Evolutionary conservation across 2,797 vertebrate genomes (phyloP).

Genomic region (Phrynocephalus vlangalii): DNA sequence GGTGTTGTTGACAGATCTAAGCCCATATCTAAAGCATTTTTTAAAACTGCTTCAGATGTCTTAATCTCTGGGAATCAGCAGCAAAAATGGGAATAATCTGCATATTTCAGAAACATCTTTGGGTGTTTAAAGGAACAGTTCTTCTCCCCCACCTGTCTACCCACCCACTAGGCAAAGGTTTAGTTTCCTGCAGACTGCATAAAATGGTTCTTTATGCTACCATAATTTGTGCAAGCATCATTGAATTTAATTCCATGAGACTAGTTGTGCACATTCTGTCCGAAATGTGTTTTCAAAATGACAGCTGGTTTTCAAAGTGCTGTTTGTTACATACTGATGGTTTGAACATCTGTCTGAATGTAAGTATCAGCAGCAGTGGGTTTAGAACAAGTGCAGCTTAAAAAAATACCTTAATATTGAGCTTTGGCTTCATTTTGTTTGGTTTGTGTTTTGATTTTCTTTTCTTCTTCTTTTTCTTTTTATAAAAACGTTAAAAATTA

Average conservation of each 20-base stretch:
- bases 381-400: slow-evolving; percentile 10
- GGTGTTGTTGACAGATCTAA: not conserved
- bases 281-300: slow-evolving; percentile 56
- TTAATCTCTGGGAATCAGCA: not conserved
- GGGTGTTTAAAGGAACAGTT: not conserved
- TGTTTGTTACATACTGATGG: slow-evolving; percentile 41
- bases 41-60: not conserved
- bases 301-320: slow-evolving; percentile 35
- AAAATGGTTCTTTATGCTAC: not conserved
- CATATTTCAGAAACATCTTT: not conserved
- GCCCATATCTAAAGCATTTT: not conserved
- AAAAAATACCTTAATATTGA: slow-evolving; percentile 22
- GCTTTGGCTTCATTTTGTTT: not conserved
- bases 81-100: not conserved
- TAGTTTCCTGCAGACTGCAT: slow-evolving; percentile 44
- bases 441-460: not conserved
- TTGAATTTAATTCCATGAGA: slow-evolving; percentile 59
- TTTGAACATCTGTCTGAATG: not conserved
- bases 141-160: no score
- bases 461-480: not conserved
- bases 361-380: slow-evolving; percentile 23
- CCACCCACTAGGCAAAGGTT: not conserved
- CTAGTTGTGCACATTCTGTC: slow-evolving; percentile 36
- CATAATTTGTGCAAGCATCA: slow-evolving; percentile 42
- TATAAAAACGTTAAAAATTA: not conserved